Evolutionary conservation across 2,797 vertebrate species (phyloP).

Genomic region (Malurus splendens): DNA sequence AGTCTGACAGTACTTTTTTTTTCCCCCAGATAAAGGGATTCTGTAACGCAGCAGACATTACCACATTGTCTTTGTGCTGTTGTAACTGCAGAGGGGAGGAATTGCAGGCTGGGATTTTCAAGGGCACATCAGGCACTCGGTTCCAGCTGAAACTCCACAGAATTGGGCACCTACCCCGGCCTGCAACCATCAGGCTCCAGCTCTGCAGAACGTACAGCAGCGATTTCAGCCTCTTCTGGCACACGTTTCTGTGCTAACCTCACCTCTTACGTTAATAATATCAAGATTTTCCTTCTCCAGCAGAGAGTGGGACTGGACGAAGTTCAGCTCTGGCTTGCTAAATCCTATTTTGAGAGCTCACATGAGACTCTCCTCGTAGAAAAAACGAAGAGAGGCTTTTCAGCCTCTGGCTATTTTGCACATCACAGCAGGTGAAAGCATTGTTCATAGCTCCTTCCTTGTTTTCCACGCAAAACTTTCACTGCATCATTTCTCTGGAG

Average conservation of each 20-base stretch:
- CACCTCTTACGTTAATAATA: slow-evolving; percentile 28
- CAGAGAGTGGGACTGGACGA: neutral
- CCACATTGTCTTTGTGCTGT: slow-evolving; percentile 56
- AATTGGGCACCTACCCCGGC: neutral
- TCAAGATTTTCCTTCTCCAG: slow-evolving; percentile 41
- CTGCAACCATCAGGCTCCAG: neutral
- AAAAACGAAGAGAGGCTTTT: neutral
- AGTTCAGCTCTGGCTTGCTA: slow-evolving; percentile 17
- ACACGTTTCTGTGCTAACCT: neutral
- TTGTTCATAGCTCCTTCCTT: neutral
- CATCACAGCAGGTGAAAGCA: neutral
- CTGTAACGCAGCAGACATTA: slow-evolving; percentile 57
- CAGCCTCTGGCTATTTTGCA: neutral
- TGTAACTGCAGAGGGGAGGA: slow-evolving; percentile 32
- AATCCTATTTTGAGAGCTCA: slow-evolving; percentile 23
- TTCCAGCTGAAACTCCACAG: slow-evolving; percentile 31
- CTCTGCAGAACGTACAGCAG: neutral
- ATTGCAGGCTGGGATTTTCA: slow-evolving; percentile 28
- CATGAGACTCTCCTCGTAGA: neutral
- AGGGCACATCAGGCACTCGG: neutral
- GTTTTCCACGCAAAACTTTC: neutral
- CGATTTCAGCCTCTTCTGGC: slow-evolving; percentile 18
- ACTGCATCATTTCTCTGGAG: neutral
- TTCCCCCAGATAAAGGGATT: slow-evolving; percentile 40
- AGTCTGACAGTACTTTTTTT: slow-evolving; percentile 37